Percentiles rank a stretch among this genome's conserved stretches.
phyloP scores from a whole-genome alignment of 1,140 invertebrate genomes.

The Aphaenogaster floridana region DNA sequence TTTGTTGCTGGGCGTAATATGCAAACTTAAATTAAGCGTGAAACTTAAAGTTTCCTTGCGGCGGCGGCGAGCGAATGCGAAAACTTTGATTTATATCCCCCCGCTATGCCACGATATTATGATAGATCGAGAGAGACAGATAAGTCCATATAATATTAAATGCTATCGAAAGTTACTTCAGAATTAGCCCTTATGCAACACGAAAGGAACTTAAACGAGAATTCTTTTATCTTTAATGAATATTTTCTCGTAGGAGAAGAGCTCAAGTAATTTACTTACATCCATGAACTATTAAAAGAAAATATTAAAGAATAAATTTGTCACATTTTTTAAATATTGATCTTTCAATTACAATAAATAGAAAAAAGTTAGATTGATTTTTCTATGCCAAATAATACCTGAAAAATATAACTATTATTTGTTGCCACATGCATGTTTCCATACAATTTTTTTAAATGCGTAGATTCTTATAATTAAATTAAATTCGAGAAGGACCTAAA shows the following conservation, averaged over 20 bases:
- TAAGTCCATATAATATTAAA: constrained; percentile 55
- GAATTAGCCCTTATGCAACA: constrained; percentile 19
- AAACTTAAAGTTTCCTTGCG: constrained; percentile 56
- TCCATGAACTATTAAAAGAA: background rate
- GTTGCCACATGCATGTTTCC: background rate
- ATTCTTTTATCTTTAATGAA: constrained; percentile 20
- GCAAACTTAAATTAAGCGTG: constrained; percentile 65
- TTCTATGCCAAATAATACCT: background rate
- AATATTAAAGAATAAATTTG: constrained; percentile 1
- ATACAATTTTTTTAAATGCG: background rate
- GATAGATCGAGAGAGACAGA: constrained; percentile 54
- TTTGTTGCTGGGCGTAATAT: constrained; percentile 63
- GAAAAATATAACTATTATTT: background rate
- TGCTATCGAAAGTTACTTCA: constrained; percentile 38
- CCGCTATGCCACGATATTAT: constrained; percentile 26
- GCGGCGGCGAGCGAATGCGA: constrained; percentile 51
- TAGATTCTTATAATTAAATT: background rate
- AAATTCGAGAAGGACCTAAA: no score
- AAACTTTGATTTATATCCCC: constrained; percentile 63
- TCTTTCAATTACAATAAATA: background rate
- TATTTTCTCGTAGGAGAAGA: background rate
- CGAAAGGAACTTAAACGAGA: constrained; percentile 31
- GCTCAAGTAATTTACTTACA: background rate
- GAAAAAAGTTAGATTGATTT: background rate
- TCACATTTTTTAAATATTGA: background rate